Base-by-base conservation (phyloP, 2,797 vertebrate genomes). In the Babyrousa celebensis region DNA sequence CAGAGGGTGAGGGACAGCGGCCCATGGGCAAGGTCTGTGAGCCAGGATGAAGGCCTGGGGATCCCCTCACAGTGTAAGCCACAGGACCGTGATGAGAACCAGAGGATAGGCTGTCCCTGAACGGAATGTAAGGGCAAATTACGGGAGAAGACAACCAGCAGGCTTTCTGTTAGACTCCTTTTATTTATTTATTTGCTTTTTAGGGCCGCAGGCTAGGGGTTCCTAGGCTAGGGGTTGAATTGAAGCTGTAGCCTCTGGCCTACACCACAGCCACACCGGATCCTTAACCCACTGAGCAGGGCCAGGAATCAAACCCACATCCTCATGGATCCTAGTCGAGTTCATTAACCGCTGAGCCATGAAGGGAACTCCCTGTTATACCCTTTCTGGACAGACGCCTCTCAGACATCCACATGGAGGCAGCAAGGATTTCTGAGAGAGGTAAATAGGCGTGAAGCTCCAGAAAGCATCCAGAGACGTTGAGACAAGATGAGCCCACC, bases 381-480 rank as follows among this genome's bases (percentile, higher is more conserved):
- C 29, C 40, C 3, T 14, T 4, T 29, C 16, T 3, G 40, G 1
- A 74, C n/a, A 40, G 74, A 54, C 12, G 58, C 58, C 32, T 32
- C 54, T 23, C 54, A 25, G 48, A 29, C 71, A n/a, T 12, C 60
- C 62, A 43, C 6, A 3, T 3, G 12, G 36, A 86, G 48, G 20
- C 0, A 1, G 7, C 15, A 0, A 27, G 27, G 54, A 25, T 48
- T 79, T 56, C 56, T 14, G 1, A 48, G 52, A 32, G 29, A 0
- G 6, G 62, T 52, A 40, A 52, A 1, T 0, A 68, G 29, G 32
- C 60, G 2, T 1, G 40, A 52, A 56, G 60, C 71, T 72, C 65
- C 21, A 25, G 23, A 63, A 12, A 72, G 58, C 67, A 36, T 12
- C 54, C 6, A 0, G 43, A 58, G 56, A 17, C 3, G 1, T 4